Conservation (phyloP, 1,140 invertebrate species). For the Lamellibrachia luymesi region DNA sequence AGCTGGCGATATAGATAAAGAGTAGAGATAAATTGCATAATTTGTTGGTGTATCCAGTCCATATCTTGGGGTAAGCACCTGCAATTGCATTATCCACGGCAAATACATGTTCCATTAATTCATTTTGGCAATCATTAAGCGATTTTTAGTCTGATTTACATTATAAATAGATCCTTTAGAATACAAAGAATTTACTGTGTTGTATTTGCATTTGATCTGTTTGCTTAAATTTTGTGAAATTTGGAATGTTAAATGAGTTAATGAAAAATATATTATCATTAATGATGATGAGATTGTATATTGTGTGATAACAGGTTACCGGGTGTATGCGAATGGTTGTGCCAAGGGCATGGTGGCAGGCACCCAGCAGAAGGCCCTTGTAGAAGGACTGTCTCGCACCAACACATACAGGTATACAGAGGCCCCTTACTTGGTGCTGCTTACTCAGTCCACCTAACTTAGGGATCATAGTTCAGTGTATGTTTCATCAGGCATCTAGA, state of each 20-base stretch:
- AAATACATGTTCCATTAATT: too few relatives aligned
- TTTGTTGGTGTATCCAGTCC: neutral
- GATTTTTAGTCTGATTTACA: too few relatives aligned
- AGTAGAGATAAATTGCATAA: neutral
- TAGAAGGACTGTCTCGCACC: slow-evolving; percentile 35
- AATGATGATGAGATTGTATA: slow-evolving; percentile 6
- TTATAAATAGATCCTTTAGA: too few relatives aligned
- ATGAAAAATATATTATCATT: neutral
- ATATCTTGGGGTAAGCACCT: neutral
- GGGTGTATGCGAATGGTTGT: slow-evolving; percentile 45
- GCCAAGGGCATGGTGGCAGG: slow-evolving; percentile 37
- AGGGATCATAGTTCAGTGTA: neutral
- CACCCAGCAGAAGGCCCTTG: slow-evolving; percentile 34
- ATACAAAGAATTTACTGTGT: neutral
- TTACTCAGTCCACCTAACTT: neutral
- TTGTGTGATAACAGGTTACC: slow-evolving; percentile 35
- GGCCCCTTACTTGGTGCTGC: neutral
- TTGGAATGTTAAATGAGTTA: neutral
- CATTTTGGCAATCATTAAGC: too few relatives aligned
- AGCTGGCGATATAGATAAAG: neutral
- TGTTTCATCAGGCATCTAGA: too few relatives aligned
- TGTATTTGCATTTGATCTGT: neutral
- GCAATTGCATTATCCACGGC: too few relatives aligned
- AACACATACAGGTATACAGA: neutral
- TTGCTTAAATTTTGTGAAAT: neutral